Base-by-base conservation (phyloP, 1,140 invertebrate species). In the Onthophagus taurus region DNA sequence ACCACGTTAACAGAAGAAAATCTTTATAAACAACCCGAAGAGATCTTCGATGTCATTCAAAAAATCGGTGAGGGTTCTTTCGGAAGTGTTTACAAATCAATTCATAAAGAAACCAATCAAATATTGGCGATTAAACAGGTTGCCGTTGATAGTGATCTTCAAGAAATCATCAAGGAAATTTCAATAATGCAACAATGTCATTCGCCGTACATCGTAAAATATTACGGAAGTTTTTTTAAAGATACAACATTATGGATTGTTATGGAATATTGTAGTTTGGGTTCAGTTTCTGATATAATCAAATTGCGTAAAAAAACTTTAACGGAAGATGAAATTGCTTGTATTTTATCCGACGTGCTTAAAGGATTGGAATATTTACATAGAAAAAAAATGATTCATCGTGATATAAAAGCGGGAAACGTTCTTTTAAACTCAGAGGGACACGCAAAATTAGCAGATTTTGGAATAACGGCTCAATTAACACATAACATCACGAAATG, bases 131-230 rank as follows among this genome's bases (percentile, higher is more conserved):
- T 97, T 52, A 98, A 98, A 68, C 85, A 97, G 74, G 92, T 97
- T 34, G 92, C 93, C 12, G 92, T 97, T 14, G 93, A 97, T 64
- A 95, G 91, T 5, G 93, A 97, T 69, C 75, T 98, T 41, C 90
- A 97, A 69, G 94, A 97, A 75, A 97, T 97, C 54, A 97, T 97
- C 56, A 97, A 97, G 70, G 94, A 98, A 74, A 97, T 97, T 54
- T 95, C 91, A 44, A 97, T 98, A 54, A 97, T 98, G 94, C 94
- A 97, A 70, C 92, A 97, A 70, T 98, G 94, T 70, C 91, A 97
- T 72, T 91, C 86, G 58, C 87, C 86, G 24, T 96, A 91, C 69
- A 93, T 97, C 39, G 93, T 97, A 51, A 94, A 96, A 70, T 97
- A 97, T 69, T 98, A 97, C 71, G 94, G 94, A 57, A 94, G 89